phyloP scores from a whole-genome alignment of 2,888 invertebrate genomes.

The Scaptomyza cyrtandrae region DNA sequence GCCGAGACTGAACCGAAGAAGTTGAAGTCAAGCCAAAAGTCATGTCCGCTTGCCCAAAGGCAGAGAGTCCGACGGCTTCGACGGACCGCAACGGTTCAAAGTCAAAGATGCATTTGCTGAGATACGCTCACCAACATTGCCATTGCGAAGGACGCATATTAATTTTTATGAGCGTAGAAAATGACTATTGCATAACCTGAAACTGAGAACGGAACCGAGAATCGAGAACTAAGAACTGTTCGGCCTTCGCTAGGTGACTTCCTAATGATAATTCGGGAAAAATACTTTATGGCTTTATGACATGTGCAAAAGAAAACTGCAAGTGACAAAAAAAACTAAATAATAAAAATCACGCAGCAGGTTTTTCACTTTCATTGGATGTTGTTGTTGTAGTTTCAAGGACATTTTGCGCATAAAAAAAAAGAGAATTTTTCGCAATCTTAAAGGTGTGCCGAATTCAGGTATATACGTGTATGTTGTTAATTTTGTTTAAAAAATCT shows the following conservation, averaged over 20 bases:
- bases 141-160: slow-evolving; percentile 81
- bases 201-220: slow-evolving; percentile 3
- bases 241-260: slow-evolving; percentile 71
- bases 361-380: slow-evolving; percentile 66
- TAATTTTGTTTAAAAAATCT: slow-evolving; percentile 11
- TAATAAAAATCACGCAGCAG: slow-evolving; percentile 62
- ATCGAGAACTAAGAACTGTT: neutral
- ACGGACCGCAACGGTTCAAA: slow-evolving; percentile 46
- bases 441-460: slow-evolving; percentile 38
- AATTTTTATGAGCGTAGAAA: slow-evolving; percentile 81
- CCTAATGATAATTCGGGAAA: slow-evolving; percentile 61
- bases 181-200: slow-evolving; percentile 78
- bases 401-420: slow-evolving; percentile 72
- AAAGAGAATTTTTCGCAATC: slow-evolving; percentile 56
- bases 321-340: slow-evolving; percentile 61
- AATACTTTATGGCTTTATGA: slow-evolving; percentile 57
- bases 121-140: slow-evolving; percentile 69
- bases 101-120: slow-evolving; percentile 57
- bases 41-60: slow-evolving; percentile 53
- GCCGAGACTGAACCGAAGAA: slow-evolving; percentile 25
- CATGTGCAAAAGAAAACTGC: slow-evolving; percentile 61
- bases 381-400: slow-evolving; percentile 76
- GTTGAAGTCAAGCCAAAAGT: slow-evolving; percentile 69
- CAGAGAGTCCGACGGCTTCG: slow-evolving; percentile 21
- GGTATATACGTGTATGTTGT: slow-evolving; percentile 31